phyloP scores from a whole-genome alignment of 2,888 invertebrate species.

The Anarsia innoxiella region DNA sequence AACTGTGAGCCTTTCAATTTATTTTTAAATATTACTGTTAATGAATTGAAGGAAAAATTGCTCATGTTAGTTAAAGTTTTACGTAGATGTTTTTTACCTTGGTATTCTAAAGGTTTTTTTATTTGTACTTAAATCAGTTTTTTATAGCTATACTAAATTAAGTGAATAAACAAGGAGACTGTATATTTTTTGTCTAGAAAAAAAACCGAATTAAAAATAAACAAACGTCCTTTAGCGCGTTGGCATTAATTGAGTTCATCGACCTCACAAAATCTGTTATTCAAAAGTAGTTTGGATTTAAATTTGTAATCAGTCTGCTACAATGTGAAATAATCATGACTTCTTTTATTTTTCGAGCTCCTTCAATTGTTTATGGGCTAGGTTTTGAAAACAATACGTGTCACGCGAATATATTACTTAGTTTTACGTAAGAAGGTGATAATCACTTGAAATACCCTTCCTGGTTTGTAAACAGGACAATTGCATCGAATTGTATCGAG shows the following conservation, averaged over 20 bases:
- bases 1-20: neutral
- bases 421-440: too few species aligned
- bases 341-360: constrained; percentile 7
- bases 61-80: too few species aligned
- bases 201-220: constrained; percentile 21
- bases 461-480: too few species aligned
- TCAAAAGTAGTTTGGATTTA: constrained; percentile 30
- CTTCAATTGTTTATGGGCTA: too few species aligned
- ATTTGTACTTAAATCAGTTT: neutral
- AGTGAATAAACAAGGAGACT: neutral
- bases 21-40: neutral
- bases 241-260: constrained; percentile 37
- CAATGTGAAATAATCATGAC: constrained; percentile 10
- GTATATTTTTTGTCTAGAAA: too few species aligned
- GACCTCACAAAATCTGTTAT: constrained; percentile 39
- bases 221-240: constrained; percentile 14
- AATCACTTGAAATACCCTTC: too few species aligned
- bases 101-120: neutral
- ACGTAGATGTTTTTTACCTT: too few species aligned
- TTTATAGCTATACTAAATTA: neutral
- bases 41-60: neutral
- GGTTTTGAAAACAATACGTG: too few species aligned
- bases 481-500: too few species aligned
- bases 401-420: too few species aligned
- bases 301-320: constrained; percentile 27